Conservation (phyloP, 2,797 vertebrate species). For the Channallabes apus region DNA sequence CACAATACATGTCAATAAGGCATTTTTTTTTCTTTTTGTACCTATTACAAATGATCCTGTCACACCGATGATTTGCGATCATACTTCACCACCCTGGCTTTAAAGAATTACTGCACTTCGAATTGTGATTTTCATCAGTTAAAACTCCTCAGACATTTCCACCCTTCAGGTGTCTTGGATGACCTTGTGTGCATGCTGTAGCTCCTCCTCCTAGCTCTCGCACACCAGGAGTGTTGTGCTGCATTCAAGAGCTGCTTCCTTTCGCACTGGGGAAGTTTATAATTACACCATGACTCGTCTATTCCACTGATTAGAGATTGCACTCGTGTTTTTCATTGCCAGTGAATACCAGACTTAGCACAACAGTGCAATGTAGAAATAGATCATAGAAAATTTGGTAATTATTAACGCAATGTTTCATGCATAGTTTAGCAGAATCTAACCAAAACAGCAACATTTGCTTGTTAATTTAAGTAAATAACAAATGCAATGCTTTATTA, state of each 20-base stretch:
- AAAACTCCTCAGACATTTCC: constrained; percentile 9
- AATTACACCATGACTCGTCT: background rate
- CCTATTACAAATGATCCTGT: background rate
- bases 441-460: background rate
- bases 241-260: constrained; percentile 23
- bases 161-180: constrained; percentile 37
- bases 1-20: background rate
- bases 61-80: background rate
- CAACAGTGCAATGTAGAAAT: background rate
- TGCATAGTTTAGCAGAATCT: background rate
- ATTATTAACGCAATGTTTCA: background rate
- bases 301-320: background rate
- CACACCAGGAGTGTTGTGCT: background rate
- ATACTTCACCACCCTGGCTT: background rate
- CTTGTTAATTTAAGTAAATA: background rate
- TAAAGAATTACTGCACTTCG: background rate
- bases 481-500: background rate
- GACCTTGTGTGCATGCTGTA: constrained; percentile 36
- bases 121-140: constrained; percentile 1
- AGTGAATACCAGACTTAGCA: background rate
- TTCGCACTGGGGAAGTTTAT: background rate
- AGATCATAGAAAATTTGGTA: background rate
- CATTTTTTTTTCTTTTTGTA: background rate
- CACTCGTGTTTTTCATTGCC: background rate
- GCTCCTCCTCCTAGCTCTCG: constrained; percentile 9